Evolutionary conservation across 92 coral and sea anemone genomes (phyloP), one percentile per base, ranked within the genome.

Genomic region (Parazoanthus atlanticus): DNA sequence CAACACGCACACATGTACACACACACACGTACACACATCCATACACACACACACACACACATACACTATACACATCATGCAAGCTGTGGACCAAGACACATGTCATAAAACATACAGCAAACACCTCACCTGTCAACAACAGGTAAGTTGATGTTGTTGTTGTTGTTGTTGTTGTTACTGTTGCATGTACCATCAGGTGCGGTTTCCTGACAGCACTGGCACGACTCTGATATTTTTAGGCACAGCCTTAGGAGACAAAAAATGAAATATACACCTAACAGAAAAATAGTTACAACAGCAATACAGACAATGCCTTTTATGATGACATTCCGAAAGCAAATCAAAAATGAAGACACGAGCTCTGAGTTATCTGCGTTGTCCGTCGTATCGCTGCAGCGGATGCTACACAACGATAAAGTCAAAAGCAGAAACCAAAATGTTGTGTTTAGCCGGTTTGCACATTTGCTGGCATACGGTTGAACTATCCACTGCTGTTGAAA

Each of bases 371-470:
- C 84, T 19, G 10, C 38, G 29, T 19, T 23, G 29, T 80, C 84
- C 12, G 84, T 80, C 12, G 41, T 80, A 61, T 80, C 84, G 16
- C 84, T 80, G 71, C 84, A 80, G 30, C 71, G 84, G 41, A 80
- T 80, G 40, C 84, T 80, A 30, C 72, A 56, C 25, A 80, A 80
- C 65, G 84, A 80, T 23, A 80, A 21, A 56, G 9, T 0, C 6
- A 80, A 30, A 19, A 80, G 84, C 12, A 80, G 6, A 56, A 80
- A 17, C 84, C 67, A 56, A 8, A 80, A 80, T 7, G 30, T 8
- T 21, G 38, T 52, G 72, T 56, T 80, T 30, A 80, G 23, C 32
- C 38, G 21, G 72, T 79, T 49, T 30, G 36, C 84, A 13, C 13
- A 10, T 43, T 77, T 77, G 34, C 56, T 46, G 21, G 74, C 15